A percentile compares a stretch with the other conserved stretches of the same genome.
Conservation (phyloP, 2,888 invertebrate species). For the Lithophane semibrunnea region DNA sequence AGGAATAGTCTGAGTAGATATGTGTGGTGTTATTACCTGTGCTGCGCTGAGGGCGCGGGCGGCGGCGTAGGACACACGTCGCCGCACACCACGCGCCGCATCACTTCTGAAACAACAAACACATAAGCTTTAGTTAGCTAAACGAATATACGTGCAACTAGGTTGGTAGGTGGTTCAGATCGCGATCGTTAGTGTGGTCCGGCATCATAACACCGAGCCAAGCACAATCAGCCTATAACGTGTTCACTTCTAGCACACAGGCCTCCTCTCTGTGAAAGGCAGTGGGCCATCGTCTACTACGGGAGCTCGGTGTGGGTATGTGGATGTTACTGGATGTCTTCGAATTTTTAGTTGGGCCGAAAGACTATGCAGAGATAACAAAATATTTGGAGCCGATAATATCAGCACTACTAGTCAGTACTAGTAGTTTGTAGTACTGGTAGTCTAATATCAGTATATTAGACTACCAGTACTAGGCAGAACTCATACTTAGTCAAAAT, state of each 20-base stretch:
- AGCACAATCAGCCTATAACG: not conserved
- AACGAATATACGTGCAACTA: not conserved
- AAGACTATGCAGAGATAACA: not conserved
- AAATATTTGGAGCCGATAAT: not conserved
- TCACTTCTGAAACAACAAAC: constrained; percentile 87
- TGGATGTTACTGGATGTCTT: not conserved
- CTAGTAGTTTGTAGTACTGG: too few species aligned
- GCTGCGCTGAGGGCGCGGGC: constrained; percentile 66
- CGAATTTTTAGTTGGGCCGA: not conserved
- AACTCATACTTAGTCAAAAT: not conserved
- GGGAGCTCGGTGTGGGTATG: too few species aligned
- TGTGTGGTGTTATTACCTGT: constrained; percentile 65
- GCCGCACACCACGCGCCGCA: constrained; percentile 88
- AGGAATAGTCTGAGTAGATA: not conserved
- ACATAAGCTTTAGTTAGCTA: constrained; percentile 8
- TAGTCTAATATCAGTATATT: too few species aligned
- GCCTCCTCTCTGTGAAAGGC: not conserved
- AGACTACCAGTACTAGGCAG: too few species aligned
- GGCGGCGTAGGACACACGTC: constrained; percentile 85
- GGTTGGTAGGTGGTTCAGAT: not conserved
- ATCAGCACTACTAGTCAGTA: not conserved
- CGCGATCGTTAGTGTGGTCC: not conserved
- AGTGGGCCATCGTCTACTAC: not conserved
- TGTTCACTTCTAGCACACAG: not conserved
- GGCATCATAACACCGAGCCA: too few species aligned